phyloP scores from a whole-genome alignment of 2,888 invertebrate species.

The Spicauda simplicius region DNA sequence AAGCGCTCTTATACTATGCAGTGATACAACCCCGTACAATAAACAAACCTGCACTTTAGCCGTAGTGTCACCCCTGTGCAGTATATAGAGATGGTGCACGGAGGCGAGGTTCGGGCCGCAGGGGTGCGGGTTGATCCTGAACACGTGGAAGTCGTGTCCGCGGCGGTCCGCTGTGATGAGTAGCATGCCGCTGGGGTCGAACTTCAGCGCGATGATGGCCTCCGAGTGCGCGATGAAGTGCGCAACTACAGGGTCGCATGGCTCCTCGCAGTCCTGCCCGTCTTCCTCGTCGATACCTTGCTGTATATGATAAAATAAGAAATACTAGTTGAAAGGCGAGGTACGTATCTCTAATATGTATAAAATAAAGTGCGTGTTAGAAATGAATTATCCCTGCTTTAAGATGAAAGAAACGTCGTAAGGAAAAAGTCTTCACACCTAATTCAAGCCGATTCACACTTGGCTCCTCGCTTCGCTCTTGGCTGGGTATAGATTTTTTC shows the following conservation, averaged over 20 bases:
- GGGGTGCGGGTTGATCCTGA: conserved; percentile 96
- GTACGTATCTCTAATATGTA: no score
- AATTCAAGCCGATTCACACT: no score
- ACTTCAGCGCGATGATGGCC: conserved; percentile 94
- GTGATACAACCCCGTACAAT: no score
- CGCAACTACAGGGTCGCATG: conserved; percentile 91
- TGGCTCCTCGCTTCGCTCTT: no score
- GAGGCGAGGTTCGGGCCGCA: conserved; percentile 92
- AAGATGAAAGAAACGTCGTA: no score
- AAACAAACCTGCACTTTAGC: conserved; percentile 92
- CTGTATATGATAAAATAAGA: conserved; percentile 52
- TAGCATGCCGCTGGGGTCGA: conserved; percentile 95
- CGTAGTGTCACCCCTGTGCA: conserved; percentile 98
- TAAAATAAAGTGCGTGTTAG: no score
- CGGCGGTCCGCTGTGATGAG: conserved; percentile 95
- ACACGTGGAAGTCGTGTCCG: conserved; percentile 98
- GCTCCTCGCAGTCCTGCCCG: conserved; percentile 86
- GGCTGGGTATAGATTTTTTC: no score
- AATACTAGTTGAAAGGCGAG: no score
- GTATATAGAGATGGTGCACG: conserved; percentile 96
- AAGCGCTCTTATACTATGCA: no score
- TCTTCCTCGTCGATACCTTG: conserved; percentile 79
- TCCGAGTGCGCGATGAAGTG: conserved; percentile 95
- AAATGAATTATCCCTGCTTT: no score
- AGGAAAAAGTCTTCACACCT: no score